Evolutionary conservation across 2,888 invertebrate species (phyloP).

Genomic region (Odontocerum albicorne): DNA sequence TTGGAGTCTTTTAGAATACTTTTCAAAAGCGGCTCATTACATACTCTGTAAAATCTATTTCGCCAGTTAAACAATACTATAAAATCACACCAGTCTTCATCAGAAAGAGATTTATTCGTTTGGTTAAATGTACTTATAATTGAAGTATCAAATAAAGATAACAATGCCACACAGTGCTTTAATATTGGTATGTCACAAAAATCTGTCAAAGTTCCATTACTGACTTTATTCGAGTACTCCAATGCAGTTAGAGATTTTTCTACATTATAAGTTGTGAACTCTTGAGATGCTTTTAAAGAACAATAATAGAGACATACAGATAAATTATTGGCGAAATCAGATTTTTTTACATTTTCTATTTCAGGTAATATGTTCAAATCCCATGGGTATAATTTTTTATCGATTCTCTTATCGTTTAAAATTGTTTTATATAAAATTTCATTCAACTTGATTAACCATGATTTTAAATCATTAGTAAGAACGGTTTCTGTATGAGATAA

Average conservation of each 20-base stretch:
- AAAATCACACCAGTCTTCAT: constrained; percentile 47
- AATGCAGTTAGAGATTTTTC: constrained; percentile 46
- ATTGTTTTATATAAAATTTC: constrained; percentile 10
- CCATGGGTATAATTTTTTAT: constrained; percentile 24
- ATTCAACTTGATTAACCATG: constrained; percentile 18
- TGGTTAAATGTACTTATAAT: constrained; percentile 47
- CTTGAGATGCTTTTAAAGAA: constrained; percentile 37
- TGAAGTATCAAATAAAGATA: constrained; percentile 50
- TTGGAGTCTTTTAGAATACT: constrained; percentile 42
- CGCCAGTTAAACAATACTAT: constrained; percentile 59
- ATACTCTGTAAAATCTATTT: constrained; percentile 50
- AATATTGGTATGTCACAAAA: constrained; percentile 58
- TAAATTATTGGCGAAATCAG: constrained; percentile 50
- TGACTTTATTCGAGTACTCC: constrained; percentile 55
- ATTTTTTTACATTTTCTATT: constrained; percentile 37
- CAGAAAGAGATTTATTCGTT: constrained; percentile 42
- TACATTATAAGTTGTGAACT: neutral
- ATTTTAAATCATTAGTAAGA: too few relatives aligned
- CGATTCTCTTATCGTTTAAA: neutral
- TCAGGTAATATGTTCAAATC: constrained; percentile 27
- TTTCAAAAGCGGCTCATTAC: constrained; percentile 46
- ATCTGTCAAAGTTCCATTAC: constrained; percentile 49
- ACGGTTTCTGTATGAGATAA: constrained; percentile 10
- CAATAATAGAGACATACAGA: constrained; percentile 53
- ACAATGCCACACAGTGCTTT: constrained; percentile 53